Conservation (phyloP, 2,113 vertebrate species). For the Labeo catla region DNA sequence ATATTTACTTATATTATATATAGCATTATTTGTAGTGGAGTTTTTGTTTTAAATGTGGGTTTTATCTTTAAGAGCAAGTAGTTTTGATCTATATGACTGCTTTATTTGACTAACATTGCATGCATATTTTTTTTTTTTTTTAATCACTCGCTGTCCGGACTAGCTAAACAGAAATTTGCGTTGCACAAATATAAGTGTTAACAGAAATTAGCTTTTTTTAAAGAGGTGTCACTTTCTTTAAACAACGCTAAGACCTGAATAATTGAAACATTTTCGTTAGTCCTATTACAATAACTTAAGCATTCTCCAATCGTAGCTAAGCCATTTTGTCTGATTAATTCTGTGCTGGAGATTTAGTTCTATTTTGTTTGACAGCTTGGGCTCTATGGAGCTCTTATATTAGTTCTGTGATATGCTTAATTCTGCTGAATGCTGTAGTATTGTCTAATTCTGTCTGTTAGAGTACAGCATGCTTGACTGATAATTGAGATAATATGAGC, state of each 20-base stretch:
- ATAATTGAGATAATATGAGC: slow-evolving; percentile 76
- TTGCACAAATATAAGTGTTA: background rate
- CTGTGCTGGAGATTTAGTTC: slow-evolving; percentile 7
- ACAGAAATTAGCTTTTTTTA: background rate
- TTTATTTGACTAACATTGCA: background rate
- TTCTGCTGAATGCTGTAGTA: slow-evolving; percentile 50
- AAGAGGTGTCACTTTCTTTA: background rate
- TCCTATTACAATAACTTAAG: background rate
- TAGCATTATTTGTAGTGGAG: background rate
- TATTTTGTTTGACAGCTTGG: background rate
- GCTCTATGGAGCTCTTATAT: background rate
- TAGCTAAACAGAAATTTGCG: background rate
- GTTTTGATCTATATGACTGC: background rate
- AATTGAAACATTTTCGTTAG: background rate
- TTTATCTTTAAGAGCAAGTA: background rate
- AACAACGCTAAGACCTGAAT: background rate
- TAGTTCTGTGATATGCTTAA: slow-evolving; percentile 43
- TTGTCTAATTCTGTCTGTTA: slow-evolving; percentile 63
- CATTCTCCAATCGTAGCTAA: background rate
- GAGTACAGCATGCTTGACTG: slow-evolving; percentile 66
- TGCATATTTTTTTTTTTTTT: background rate
- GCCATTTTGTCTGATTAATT: background rate
- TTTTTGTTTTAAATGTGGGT: background rate
- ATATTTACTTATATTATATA: slow-evolving; percentile 1
- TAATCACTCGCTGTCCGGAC: background rate